Conservation (phyloP, 1,140 invertebrate species). For the Catajapyx aquilonaris region DNA sequence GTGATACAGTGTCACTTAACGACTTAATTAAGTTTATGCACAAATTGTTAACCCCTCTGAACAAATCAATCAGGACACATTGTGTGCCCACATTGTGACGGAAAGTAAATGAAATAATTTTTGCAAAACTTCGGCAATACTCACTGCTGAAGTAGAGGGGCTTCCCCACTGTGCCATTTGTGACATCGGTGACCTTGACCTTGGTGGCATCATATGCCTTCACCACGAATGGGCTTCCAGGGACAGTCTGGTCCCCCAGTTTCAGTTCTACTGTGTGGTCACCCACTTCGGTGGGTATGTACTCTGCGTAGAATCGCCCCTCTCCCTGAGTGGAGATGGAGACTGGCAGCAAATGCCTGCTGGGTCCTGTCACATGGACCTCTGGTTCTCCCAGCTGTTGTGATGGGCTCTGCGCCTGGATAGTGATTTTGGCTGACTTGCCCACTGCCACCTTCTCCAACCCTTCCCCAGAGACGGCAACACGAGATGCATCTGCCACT, state of each 20-base stretch:
- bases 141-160: slow-evolving; percentile 83
- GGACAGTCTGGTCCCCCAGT: slow-evolving; percentile 58
- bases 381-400: slow-evolving; percentile 42
- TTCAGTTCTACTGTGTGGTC: slow-evolving; percentile 83
- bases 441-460: slow-evolving; percentile 85
- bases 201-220: slow-evolving; percentile 87
- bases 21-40: too few species aligned
- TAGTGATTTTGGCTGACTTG: slow-evolving; percentile 51
- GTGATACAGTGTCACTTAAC: too few species aligned
- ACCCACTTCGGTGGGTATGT: slow-evolving; percentile 18
- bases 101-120: too few species aligned
- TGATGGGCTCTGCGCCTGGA: slow-evolving; percentile 53
- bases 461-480: slow-evolving; percentile 51
- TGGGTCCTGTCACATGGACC: slow-evolving; percentile 56
- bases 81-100: too few species aligned
- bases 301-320: slow-evolving; percentile 12
- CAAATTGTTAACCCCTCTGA: too few species aligned
- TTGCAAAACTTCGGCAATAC: slow-evolving; percentile 18
- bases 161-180: slow-evolving; percentile 69
- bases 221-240: slow-evolving; percentile 82
- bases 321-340: neutral
- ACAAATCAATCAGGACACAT: too few species aligned
- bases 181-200: slow-evolving; percentile 77
- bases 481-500: slow-evolving; percentile 46
- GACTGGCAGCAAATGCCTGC: slow-evolving; percentile 23